phyloP scores from a whole-genome alignment of 2,797 vertebrate species.

The Loriculus beryllinus region DNA sequence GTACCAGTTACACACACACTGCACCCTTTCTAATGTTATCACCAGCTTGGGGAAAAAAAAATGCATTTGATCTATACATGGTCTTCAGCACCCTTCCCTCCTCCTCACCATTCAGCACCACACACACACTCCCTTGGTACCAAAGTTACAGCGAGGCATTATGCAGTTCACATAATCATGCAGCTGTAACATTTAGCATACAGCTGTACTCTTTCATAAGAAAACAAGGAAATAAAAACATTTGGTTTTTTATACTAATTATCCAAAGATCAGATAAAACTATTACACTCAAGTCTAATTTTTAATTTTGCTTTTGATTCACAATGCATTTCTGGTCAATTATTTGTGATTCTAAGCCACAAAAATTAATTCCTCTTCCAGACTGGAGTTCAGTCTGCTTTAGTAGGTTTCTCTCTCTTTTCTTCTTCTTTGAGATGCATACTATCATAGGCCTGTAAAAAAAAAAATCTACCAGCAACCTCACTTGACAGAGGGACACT shows the following conservation, averaged over 20 bases:
- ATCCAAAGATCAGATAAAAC: not conserved
- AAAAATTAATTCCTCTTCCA: not conserved
- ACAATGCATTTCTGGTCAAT: not conserved
- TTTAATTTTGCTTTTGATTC: not conserved
- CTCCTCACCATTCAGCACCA: slow-evolving; percentile 1
- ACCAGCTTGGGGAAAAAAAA: not conserved
- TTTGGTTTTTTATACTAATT: not conserved
- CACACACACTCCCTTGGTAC: slow-evolving; percentile 35
- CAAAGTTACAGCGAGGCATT: slow-evolving; percentile 49
- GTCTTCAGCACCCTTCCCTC: not conserved
- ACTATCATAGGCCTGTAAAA: not conserved
- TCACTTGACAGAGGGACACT: not conserved
- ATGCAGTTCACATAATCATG: slow-evolving; percentile 40
- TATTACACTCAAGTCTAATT: not conserved
- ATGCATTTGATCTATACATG: slow-evolving; percentile 6
- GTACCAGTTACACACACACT: slow-evolving; percentile 61
- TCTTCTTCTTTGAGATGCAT: not conserved
- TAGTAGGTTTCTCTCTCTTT: not conserved
- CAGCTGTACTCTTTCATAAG: slow-evolving; percentile 42
- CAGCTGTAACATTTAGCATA: slow-evolving; percentile 39
- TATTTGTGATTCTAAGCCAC: not conserved
- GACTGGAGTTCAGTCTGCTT: not conserved
- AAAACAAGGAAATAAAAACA: slow-evolving; percentile 25
- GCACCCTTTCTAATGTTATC: slow-evolving; percentile 24
- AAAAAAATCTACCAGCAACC: not conserved